Percentiles rank a stretch among this genome's conserved stretches.
Evolutionary conservation across 2,797 vertebrate species (phyloP).

Genomic region (Cygnus olor): DNA sequence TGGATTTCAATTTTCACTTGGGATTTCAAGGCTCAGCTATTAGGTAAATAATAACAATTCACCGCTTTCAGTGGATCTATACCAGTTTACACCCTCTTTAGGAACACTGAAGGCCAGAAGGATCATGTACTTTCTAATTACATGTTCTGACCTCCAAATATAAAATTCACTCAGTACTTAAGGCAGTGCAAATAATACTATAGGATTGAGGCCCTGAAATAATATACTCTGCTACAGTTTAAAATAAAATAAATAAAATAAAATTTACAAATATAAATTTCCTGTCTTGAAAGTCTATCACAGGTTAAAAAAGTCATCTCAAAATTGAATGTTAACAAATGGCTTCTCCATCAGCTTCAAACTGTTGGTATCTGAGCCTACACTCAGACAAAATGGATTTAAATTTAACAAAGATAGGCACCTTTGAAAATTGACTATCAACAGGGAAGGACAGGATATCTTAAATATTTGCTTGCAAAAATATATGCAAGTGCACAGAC

Average conservation of each 20-base stretch:
- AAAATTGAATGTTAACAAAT: background rate
- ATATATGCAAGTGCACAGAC: background rate
- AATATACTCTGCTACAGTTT: background rate
- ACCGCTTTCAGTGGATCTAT: background rate
- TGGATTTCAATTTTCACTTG: constrained; percentile 8
- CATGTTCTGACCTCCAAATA: background rate
- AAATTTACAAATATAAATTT: constrained; percentile 1
- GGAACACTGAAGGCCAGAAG: background rate
- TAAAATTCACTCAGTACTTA: background rate
- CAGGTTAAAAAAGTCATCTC: background rate
- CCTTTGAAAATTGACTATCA: background rate
- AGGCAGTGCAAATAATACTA: background rate
- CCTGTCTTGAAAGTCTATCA: background rate
- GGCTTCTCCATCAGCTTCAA: background rate
- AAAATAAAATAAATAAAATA: background rate
- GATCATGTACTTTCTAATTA: background rate
- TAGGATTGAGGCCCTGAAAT: background rate
- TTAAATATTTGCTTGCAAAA: constrained; percentile 18
- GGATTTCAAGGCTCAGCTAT: background rate
- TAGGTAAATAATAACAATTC: constrained; percentile 32
- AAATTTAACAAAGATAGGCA: background rate
- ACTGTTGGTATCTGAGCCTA: background rate
- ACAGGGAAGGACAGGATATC: background rate
- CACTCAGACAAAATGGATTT: background rate
- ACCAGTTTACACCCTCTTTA: background rate